These are phyloP conservation scores for Mico argentatus DNA, from an alignment of 2,797 vertebrate species.

Conservation along the genomic window DNA sequence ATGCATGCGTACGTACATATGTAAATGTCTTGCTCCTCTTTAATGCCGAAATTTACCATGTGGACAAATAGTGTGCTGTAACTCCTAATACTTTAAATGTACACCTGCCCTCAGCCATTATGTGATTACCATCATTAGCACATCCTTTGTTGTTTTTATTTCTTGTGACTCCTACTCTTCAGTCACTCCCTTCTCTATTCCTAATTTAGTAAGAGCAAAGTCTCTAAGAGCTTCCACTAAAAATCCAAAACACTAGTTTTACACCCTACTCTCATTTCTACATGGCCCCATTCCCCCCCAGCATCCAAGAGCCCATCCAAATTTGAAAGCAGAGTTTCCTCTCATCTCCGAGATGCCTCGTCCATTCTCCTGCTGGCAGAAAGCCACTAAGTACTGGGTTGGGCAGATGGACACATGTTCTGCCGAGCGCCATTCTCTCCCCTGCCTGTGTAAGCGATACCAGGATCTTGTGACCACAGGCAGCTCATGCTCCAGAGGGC, in stretches of 20 bases:
- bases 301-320: not conserved
- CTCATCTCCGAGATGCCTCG: not conserved
- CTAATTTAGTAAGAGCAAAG: not conserved
- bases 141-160: not conserved
- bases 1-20: too few species aligned
- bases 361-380: not conserved
- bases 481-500: conserved; percentile 45
- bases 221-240: not conserved
- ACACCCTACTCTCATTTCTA: not conserved
- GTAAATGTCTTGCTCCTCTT: not conserved
- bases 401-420: not conserved
- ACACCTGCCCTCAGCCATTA: not conserved
- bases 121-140: not conserved
- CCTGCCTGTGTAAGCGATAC: conserved; percentile 65
- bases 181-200: not conserved
- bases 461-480: conserved; percentile 65
- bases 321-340: not conserved
- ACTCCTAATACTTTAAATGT: not conserved
- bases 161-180: not conserved
- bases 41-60: not conserved
- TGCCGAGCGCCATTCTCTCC: conserved; percentile 4
- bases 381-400: not conserved
- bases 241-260: not conserved
- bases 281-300: rapidly evolving
- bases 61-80: not conserved